Percentiles rank a stretch among this genome's conserved stretches.
These are phyloP conservation scores for Antrozous pallidus DNA, from an alignment of 2,797 vertebrate species.

Conservation along the genomic window DNA sequence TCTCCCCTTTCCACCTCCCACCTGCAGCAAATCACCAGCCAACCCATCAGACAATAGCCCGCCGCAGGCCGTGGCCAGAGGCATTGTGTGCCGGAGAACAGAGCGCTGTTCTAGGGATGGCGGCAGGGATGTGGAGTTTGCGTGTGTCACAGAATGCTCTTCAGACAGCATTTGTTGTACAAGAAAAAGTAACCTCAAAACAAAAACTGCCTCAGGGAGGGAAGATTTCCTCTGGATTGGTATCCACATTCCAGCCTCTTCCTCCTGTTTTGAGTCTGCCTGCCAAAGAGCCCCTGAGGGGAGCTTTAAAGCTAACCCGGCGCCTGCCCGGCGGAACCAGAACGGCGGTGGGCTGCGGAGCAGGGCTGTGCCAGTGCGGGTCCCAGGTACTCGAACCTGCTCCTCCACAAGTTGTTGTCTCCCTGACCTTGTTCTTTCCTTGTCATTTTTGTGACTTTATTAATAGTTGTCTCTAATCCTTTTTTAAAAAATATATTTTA, in stretches of 20 bases:
- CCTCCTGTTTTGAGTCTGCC: not conserved
- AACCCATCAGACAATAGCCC: not conserved
- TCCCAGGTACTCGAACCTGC: not conserved
- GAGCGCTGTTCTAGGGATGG: not conserved
- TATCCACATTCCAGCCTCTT: not conserved
- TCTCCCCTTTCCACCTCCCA: not conserved
- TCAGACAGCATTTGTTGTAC: not conserved
- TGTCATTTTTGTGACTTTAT: not conserved
- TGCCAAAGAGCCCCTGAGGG: not conserved
- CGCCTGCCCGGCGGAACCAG: too few species aligned
- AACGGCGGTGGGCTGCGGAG: not conserved
- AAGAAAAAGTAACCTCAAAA: not conserved
- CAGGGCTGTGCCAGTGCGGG: not conserved
- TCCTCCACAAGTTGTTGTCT: not conserved
- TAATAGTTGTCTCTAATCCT: not conserved
- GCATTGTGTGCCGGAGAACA: conserved; percentile 49
- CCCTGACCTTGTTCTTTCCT: not conserved
- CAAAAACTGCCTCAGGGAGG: not conserved
- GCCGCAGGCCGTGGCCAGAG: not conserved
- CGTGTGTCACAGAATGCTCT: not conserved
- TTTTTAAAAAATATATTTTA: too few species aligned
- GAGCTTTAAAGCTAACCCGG: not conserved
- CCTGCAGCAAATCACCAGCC: not conserved
- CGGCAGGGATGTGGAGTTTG: not conserved
- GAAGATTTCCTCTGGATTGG: not conserved